Evolutionary conservation across 2,797 vertebrate genomes (phyloP), one percentile per base, ranked within the genome.

Genomic region (Bufotes viridis): DNA sequence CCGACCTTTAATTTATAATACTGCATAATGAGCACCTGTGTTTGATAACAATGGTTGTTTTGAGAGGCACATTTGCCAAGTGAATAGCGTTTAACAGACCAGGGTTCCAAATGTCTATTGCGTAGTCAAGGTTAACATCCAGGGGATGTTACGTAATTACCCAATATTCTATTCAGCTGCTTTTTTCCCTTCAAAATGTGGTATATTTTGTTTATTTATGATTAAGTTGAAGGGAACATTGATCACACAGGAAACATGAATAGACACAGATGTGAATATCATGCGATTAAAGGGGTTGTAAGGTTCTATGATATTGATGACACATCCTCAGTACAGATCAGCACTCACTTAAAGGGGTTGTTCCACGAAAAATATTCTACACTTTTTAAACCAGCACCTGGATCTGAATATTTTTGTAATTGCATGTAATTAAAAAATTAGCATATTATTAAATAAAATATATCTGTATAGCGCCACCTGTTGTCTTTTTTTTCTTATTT

Each of bases 11-110:
- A 26, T 61, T 61, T 5, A 15, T 42, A 63, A 20, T n/a, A 9
- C 18, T 81, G 79, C 79, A 81, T 81, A 81, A 81, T 70, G 67
- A 70, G 67, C 26, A 70, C 67, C 67, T 70, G 67, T 70, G 34
- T 67, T 26, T 57, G 10, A 4, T 18, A 72, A 70, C 14, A 70
- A 34, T 81, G 29, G 15, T 7, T 18, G 69, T 20, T 42, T 42
- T 42, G 29, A 42, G 12, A 26, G 24, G 24, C 22, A 67, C 26
- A 70, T 70, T 70, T n/a, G 63, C 2, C 24, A 24, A n/a, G 63
- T 67, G 65, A 67, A 24, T 69, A 69, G 67, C 13, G 60, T 22
- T 61, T 26, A 14, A 67, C 11, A 67, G n/a, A 67, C 63, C n/a
- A 24, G 11, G 2, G 12, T 26, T 67, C 12, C n/a, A 8, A 29